These are phyloP conservation scores for Cantharis nigra DNA, from an alignment of 2,888 invertebrate genomes.

Conservation along the genomic window DNA sequence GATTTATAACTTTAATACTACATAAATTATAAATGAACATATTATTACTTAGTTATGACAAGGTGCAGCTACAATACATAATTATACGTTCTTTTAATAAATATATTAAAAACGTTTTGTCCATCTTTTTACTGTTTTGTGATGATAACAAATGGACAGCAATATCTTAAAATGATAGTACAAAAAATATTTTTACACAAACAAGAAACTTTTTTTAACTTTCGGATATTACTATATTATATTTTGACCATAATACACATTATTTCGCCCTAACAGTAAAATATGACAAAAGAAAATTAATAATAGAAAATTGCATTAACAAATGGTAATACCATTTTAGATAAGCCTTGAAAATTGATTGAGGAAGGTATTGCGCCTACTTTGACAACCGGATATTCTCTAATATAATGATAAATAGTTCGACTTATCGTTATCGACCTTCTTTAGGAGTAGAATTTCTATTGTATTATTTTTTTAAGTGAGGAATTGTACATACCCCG, in stretches of 20 bases:
- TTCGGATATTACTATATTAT: not conserved
- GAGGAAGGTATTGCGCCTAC: not conserved
- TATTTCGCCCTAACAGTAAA: not conserved
- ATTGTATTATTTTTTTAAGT: not conserved
- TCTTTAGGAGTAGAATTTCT: not conserved
- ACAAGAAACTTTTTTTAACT: not conserved
- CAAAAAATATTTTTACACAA: not conserved
- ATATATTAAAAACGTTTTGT: not conserved
- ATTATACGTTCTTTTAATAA: not conserved
- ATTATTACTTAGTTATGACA: not conserved
- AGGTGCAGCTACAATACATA: not conserved
- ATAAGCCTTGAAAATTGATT: not conserved
- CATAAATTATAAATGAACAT: not conserved
- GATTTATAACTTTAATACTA: not conserved
- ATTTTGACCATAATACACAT: not conserved
- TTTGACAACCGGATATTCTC: not conserved
- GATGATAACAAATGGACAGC: not conserved
- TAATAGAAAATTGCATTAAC: not conserved
- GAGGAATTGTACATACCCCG: not conserved
- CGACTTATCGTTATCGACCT: not conserved
- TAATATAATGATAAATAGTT: conserved; percentile 1
- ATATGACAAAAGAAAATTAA: not conserved
- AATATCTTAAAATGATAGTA: not conserved
- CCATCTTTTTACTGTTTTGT: not conserved
- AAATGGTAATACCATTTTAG: not conserved